phyloP scores from a whole-genome alignment of 2,797 vertebrate genomes.

The Epinephelus malabaricus region DNA sequence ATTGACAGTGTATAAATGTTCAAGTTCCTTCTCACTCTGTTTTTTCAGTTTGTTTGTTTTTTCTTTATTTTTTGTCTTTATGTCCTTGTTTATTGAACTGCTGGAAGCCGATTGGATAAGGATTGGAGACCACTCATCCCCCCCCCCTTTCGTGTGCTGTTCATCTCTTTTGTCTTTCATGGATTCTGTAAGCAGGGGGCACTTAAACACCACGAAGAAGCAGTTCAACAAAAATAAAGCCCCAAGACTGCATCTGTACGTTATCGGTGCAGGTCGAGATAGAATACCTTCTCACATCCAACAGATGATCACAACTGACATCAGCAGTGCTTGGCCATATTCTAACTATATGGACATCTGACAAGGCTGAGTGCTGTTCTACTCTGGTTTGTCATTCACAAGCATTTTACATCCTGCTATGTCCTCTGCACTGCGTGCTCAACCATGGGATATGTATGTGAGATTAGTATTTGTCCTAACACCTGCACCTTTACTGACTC shows the following conservation, averaged over 20 bases:
- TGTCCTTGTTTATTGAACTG: constrained; percentile 44
- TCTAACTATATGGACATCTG: not conserved
- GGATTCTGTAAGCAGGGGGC: constrained; percentile 35
- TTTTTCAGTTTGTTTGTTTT: constrained; percentile 1
- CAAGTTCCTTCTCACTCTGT: constrained; percentile 47
- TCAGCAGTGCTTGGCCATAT: too few relatives aligned
- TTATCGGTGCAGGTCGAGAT: not conserved
- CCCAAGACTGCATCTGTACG: constrained; percentile 4
- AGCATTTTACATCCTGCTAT: constrained; percentile 5
- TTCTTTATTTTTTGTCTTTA: constrained; percentile 8
- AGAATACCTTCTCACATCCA: not conserved
- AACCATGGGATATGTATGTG: not conserved
- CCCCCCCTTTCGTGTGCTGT: constrained; percentile 5
- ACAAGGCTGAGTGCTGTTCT: not conserved
- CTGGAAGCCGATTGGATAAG: constrained; percentile 49
- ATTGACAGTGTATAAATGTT: constrained; percentile 89
- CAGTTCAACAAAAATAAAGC: constrained; percentile 17
- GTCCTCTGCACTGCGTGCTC: constrained; percentile 18
- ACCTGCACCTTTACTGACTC: not conserved
- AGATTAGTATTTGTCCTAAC: constrained; percentile 1
- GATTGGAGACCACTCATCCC: constrained; percentile 33
- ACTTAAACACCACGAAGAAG: constrained; percentile 4
- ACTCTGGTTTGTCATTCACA: not conserved
- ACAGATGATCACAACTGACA: not conserved
- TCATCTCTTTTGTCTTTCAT: constrained; percentile 30